These are phyloP conservation scores for Chaetodon trifasciatus DNA, from an alignment of 2,797 vertebrate species.

Conservation along the genomic window DNA sequence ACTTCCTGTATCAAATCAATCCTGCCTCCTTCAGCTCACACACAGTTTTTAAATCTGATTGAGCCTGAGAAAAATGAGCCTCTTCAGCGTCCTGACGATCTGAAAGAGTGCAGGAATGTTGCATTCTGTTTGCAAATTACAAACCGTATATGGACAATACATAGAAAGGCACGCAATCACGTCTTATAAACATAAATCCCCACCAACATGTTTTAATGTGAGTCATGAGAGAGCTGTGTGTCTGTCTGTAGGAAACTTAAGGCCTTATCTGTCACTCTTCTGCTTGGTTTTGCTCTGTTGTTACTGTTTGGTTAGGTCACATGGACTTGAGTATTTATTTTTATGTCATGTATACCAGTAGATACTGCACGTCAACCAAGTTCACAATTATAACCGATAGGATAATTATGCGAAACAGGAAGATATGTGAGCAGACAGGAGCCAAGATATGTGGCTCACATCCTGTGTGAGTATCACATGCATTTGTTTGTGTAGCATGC, in stretches of 20 bases:
- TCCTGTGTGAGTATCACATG: not conserved
- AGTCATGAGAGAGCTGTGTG: not conserved
- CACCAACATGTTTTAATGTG: not conserved
- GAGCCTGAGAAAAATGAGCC: not conserved
- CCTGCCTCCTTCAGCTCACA: not conserved
- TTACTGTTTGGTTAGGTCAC: not conserved
- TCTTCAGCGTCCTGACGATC: not conserved
- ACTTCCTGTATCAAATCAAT: not conserved
- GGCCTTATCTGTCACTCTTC: not conserved
- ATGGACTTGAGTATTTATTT: not conserved
- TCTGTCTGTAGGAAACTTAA: not conserved
- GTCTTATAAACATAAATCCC: not conserved
- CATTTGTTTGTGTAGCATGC: not conserved
- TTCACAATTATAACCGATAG: not conserved
- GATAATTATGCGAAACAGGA: constrained; percentile 2
- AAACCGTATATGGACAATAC: not conserved
- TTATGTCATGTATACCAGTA: not conserved
- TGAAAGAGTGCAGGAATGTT: not conserved
- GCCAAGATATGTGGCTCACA: not conserved
- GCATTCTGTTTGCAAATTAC: not conserved
- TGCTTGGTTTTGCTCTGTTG: not conserved
- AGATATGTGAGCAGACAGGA: not conserved
- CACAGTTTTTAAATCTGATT: not conserved
- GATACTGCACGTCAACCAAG: not conserved
- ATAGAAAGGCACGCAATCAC: not conserved